Percentiles rank a stretch among this genome's conserved stretches.
phyloP scores from a whole-genome alignment of 2,888 invertebrate genomes.

The Tillus elongatus region DNA sequence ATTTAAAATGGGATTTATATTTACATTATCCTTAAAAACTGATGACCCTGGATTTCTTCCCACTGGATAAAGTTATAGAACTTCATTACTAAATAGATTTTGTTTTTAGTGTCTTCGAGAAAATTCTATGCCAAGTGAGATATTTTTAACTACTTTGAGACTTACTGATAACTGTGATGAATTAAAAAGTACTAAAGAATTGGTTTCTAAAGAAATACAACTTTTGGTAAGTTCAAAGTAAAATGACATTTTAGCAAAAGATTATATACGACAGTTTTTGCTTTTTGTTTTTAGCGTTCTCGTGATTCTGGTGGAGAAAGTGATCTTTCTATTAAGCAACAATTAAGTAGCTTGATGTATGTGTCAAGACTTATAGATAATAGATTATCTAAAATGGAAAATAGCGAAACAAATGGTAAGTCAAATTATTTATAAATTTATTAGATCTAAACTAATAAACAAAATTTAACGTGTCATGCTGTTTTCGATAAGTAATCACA shows the following conservation, averaged over 20 bases:
- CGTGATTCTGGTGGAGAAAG: slow-evolving; percentile 80
- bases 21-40: too few relatives aligned
- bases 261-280: too few relatives aligned
- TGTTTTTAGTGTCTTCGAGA: slow-evolving; percentile 67
- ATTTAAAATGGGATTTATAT: too few relatives aligned
- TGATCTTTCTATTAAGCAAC: slow-evolving; percentile 73
- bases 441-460: too few relatives aligned
- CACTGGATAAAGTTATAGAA: too few relatives aligned
- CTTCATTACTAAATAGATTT: too few relatives aligned
- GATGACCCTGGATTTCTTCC: too few relatives aligned
- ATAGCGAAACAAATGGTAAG: slow-evolving; percentile 28
- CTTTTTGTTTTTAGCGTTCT: slow-evolving; percentile 58
- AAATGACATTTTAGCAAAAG: too few relatives aligned
- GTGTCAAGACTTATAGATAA: slow-evolving; percentile 66
- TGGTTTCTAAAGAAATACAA: slow-evolving; percentile 74
- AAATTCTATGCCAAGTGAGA: slow-evolving; percentile 65
- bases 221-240: slow-evolving; percentile 56
- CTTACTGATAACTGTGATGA: slow-evolving; percentile 74
- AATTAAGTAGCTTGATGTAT: slow-evolving; percentile 74
- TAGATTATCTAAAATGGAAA: slow-evolving; percentile 37
- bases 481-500: too few relatives aligned
- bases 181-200: slow-evolving; percentile 67
- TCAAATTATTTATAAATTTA: too few relatives aligned
- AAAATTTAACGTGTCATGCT: too few relatives aligned
- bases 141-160: slow-evolving; percentile 74